Evolutionary conservation across 2,888 invertebrate species (phyloP).

Genomic region (Sturmia bella): DNA sequence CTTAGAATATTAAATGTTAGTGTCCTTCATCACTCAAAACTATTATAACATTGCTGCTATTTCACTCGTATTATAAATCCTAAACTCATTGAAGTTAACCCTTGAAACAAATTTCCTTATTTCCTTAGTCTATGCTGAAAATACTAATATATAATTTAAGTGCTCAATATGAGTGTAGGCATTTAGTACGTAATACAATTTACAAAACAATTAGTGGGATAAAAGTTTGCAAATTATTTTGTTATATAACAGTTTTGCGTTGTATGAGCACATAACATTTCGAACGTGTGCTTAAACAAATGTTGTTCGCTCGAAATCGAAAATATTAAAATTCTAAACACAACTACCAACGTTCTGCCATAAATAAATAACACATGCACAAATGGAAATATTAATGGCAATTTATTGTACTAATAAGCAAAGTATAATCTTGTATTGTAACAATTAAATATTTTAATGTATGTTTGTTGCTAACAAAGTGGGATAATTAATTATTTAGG

Average conservation of each 20-base stretch:
- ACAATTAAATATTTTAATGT: background rate
- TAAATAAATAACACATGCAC: background rate
- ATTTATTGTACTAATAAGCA: slow-evolving; percentile 8
- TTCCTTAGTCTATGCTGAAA: no score
- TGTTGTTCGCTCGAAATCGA: background rate
- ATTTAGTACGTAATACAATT: slow-evolving; percentile 36
- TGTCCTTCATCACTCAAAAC: no score
- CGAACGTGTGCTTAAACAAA: background rate
- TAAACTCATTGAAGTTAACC: no score
- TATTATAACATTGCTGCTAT: no score
- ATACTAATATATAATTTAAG: background rate
- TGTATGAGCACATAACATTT: background rate
- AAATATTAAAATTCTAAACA: slow-evolving; percentile 10
- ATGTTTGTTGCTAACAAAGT: slow-evolving; percentile 8
- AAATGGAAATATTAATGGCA: slow-evolving; percentile 27
- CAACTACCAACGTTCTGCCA: slow-evolving; percentile 4
- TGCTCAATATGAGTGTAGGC: background rate
- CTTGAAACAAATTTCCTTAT: no score
- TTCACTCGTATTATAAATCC: no score
- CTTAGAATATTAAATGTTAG: no score
- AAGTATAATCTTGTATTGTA: background rate
- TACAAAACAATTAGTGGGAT: slow-evolving; percentile 37
- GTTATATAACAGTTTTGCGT: background rate
- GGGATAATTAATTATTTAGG: slow-evolving; percentile 24
- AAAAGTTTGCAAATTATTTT: slow-evolving; percentile 44